Evolutionary conservation across 2,888 invertebrate genomes (phyloP), one percentile per base, ranked within the genome.

Genomic region (Lepetodrilus schrolli): DNA sequence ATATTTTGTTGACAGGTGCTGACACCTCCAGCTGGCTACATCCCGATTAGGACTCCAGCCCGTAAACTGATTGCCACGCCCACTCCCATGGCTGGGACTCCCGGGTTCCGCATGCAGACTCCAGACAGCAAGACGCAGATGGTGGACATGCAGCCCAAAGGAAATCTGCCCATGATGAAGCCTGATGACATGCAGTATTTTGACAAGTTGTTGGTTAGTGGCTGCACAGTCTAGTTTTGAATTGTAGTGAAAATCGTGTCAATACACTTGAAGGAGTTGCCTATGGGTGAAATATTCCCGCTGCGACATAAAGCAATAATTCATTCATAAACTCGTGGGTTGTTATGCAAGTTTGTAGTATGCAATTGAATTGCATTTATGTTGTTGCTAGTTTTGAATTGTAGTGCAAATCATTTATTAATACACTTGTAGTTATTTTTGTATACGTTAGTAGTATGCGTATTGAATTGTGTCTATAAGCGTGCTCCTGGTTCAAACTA

Each of bases 101-200:
- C 90, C 0, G 91, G 90, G 4, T 91, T 91, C 83, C 83, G 88
- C 26, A 91, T 91, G 89, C 89, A 89, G 82, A 91, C 91, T 0
- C 91, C 91, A 13, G 91, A 91, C 79, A 81, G 77, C 70, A 89
- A 89, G 77, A 83, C 83, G n/a, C 85, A 86, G 87, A 95, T 95
- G 90, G 94, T 97, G 86, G 99, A 99, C 90, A 96, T 96, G 89
- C 99, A 99, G 92, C 99, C 99, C 0, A 98, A 98, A 91, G 93
- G 93, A 47, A 99, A 99, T 92, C 93, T 99, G 84, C 99, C 99
- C 17, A 97, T 99, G 90, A 96, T 99, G 94, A 99, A 99, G 91
- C 99, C 99, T 0, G 99, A 99, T 91, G 98, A 98, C 92, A 98
- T 99, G 58, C 99, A 99, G 92, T 99, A 99, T 92, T 99, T 99